Base-by-base conservation (phyloP, 2,797 vertebrate genomes). In the Synanceia verrucosa region DNA sequence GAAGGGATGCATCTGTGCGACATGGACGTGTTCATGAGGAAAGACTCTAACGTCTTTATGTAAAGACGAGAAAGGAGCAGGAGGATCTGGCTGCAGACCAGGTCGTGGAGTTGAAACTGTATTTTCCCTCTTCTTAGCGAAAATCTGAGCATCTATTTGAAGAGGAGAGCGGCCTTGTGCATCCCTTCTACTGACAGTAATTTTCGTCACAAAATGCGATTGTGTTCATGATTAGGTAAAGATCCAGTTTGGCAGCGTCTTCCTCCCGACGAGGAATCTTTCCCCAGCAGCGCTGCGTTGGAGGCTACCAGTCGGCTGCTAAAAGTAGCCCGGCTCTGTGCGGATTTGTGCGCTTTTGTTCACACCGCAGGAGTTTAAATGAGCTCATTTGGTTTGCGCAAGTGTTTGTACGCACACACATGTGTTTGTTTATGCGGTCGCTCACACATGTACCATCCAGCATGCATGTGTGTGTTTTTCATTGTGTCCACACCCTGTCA, bases 401-500 rank as follows among this genome's bases (percentile, higher is more conserved):
- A 77, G 76, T 77, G 66, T 85, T 86, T 86, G 76, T 79, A 79
- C 83, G 72, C 77, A 65, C 55, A 74, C 82, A 87, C 59, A 83
- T 90, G 88, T 68, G 73, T 89, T 87, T 89, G 85, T 87, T 85
- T 88, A 85, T 85, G 87, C 11, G 82, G 86, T 76, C 39, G 63
- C 74, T 77, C 86, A 78, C 84, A 73, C 82, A 84, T 82, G 76
- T 81, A 78, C 78, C n/a, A 79, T 76, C 77, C 79, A 79, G 76
- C 66, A 66, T 73, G 73, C 69, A 59, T 72, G 66, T 76, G 79
- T 83, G 73, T 85, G 85, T 88, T 87, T 86, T 83, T 91, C 83
- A 86, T 84, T 86, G 83, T 85, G 83, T 86, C 87, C 85, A 79
- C 85, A 88, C 83, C 84, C 88, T 87, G 85, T 83, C 88, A 82